These are phyloP conservation scores for Acanthurus tractus DNA, from an alignment of 2,797 vertebrate species.

Conservation along the genomic window DNA sequence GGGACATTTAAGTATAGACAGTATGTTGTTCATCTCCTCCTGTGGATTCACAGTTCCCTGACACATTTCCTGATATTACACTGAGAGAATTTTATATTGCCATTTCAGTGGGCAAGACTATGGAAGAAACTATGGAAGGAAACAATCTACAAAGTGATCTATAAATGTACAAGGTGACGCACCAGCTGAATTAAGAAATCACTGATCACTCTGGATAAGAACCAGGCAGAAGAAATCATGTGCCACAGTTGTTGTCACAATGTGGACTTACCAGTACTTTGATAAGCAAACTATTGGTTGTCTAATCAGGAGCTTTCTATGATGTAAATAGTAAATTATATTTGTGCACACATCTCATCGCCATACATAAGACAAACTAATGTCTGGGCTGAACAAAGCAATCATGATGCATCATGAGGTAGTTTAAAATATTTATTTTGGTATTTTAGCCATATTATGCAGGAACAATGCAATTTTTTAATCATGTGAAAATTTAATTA, in stretches of 20 bases:
- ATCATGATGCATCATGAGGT: too few relatives aligned
- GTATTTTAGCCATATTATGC: too few relatives aligned
- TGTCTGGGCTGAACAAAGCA: too few relatives aligned
- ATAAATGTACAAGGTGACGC: constrained; percentile 92
- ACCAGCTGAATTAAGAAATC: constrained; percentile 87
- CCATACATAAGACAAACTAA: too few relatives aligned
- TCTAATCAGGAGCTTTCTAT: neutral
- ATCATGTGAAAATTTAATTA: too few relatives aligned
- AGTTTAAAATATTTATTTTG: too few relatives aligned
- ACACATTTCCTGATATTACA: constrained; percentile 90
- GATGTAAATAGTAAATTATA: neutral
- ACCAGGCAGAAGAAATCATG: constrained; percentile 8
- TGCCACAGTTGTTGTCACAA: constrained; percentile 54
- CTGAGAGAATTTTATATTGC: constrained; percentile 92
- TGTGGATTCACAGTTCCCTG: constrained; percentile 87
- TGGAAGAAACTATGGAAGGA: constrained; percentile 95
- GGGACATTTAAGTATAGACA: too few relatives aligned
- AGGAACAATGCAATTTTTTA: too few relatives aligned
- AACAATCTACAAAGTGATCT: constrained; percentile 96
- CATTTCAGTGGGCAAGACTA: constrained; percentile 87
- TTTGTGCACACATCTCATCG: neutral
- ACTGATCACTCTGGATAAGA: constrained; percentile 68
- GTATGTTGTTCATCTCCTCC: neutral
- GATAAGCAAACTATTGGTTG: neutral
- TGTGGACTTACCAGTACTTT: constrained; percentile 50